A percentile compares a stretch with the other conserved stretches of the same genome.
phyloP scores from a whole-genome alignment of 2,888 invertebrate species.

The Drosophila nigricruria region DNA sequence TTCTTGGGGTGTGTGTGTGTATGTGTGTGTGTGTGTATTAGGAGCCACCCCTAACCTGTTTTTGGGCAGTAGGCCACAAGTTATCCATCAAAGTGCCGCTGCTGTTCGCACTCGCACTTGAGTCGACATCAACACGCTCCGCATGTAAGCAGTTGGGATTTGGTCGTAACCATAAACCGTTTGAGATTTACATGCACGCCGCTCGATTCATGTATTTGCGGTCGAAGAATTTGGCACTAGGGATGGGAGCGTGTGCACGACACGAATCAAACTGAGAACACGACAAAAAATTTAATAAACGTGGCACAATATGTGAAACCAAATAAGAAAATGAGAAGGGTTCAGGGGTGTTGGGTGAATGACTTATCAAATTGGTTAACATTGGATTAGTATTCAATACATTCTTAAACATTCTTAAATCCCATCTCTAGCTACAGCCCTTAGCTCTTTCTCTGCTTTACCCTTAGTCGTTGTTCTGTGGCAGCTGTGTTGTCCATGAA shows the following conservation, averaged over 20 bases:
- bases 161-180: conserved; percentile 77
- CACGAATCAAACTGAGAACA: background rate
- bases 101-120: conserved; percentile 43
- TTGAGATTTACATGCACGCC: conserved; percentile 76
- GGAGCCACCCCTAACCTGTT: conserved; percentile 8
- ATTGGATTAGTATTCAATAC: background rate
- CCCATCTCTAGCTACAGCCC: background rate
- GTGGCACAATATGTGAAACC: background rate
- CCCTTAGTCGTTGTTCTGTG: conserved; percentile 11
- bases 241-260: background rate
- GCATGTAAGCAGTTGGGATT: conserved; percentile 73
- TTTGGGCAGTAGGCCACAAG: conserved; percentile 62
- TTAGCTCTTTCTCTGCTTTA: conserved; percentile 4
- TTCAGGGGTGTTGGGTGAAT: too few species aligned
- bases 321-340: background rate
- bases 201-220: conserved; percentile 48
- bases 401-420: background rate
- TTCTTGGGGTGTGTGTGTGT: conserved; percentile 12
- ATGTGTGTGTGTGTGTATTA: background rate
- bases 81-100: conserved; percentile 77
- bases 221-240: conserved; percentile 48
- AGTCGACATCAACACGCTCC: conserved; percentile 47
- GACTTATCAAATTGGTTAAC: too few species aligned
- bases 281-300: background rate
- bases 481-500: conserved; percentile 44